These are phyloP conservation scores for Fulmarus glacialis DNA, from an alignment of 2,113 vertebrate genomes.

Conservation along the genomic window DNA sequence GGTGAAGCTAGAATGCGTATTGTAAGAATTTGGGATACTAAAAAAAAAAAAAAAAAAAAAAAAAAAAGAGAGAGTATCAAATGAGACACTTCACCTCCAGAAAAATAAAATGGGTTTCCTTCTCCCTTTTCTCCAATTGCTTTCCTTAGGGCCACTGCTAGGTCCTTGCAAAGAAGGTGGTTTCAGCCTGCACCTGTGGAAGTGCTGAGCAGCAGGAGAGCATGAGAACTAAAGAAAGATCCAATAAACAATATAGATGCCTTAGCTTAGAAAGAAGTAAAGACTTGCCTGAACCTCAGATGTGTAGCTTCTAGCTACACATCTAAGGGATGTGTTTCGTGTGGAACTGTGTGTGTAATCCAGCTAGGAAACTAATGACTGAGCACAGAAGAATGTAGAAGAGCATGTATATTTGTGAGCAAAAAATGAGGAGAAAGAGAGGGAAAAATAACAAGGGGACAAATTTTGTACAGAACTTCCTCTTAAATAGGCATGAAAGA, in stretches of 20 bases:
- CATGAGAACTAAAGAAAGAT: not conserved
- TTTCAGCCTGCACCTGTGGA: not conserved
- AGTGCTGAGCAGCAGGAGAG: not conserved
- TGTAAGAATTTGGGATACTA: constrained; percentile 42
- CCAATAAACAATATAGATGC: not conserved
- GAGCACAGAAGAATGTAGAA: not conserved
- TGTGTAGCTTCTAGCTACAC: not conserved
- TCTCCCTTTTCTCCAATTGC: not conserved
- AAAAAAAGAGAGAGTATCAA: not conserved
- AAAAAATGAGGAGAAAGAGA: not conserved
- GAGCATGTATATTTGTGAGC: rapidly evolving
- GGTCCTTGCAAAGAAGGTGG: not conserved
- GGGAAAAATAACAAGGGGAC: not conserved
- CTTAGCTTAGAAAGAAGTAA: not conserved
- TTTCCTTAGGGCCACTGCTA: not conserved
- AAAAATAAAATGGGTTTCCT: not conserved
- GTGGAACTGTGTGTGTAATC: not conserved
- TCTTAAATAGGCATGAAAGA: not conserved
- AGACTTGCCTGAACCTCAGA: not conserved
- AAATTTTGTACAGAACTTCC: not conserved
- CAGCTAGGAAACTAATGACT: not conserved
- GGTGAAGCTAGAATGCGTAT: constrained; percentile 73
- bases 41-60: not conserved
- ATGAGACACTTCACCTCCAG: not conserved
- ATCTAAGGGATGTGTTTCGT: not conserved